Conservation (phyloP, 2,797 vertebrate genomes). For the Champsocephalus gunnari region DNA sequence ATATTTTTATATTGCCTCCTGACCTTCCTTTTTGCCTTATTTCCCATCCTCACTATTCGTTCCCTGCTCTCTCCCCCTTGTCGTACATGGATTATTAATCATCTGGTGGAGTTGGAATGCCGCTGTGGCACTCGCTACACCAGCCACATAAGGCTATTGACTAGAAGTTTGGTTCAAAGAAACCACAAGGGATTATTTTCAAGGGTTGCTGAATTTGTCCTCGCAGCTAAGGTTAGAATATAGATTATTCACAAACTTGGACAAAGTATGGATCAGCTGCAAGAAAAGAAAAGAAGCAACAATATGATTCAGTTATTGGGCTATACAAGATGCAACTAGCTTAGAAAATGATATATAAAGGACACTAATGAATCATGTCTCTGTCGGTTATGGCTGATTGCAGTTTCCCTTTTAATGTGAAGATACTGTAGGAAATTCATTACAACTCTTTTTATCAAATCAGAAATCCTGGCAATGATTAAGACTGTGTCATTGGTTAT, state of each 20-base stretch:
- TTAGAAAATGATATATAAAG: conserved; percentile 33
- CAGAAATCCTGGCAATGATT: background rate
- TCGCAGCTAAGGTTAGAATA: conserved; percentile 44
- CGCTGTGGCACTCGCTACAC: conserved; percentile 32
- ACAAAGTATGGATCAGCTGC: conserved; percentile 50
- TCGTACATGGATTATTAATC: conserved; percentile 66
- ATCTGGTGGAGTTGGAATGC: conserved; percentile 38
- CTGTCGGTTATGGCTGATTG: conserved; percentile 21
- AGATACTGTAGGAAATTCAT: conserved; percentile 7
- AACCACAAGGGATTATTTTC: conserved; percentile 42
- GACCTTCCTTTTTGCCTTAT: conserved; percentile 1
- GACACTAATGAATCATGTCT: conserved; percentile 38
- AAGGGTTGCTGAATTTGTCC: conserved; percentile 49
- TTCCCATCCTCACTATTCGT: background rate
- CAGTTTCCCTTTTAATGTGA: conserved; percentile 24
- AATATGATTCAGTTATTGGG: conserved; percentile 46
- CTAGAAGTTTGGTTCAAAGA: conserved; percentile 51
- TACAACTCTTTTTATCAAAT: background rate
- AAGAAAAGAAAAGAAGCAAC: conserved; percentile 37
- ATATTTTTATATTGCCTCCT: background rate
- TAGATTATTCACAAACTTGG: conserved; percentile 62
- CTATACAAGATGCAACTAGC: conserved; percentile 34
- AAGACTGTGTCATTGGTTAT: too few relatives aligned
- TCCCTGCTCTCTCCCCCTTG: background rate
- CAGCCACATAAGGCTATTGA: conserved; percentile 54